Conservation (phyloP, 2,888 invertebrate genomes). For the Eristalinus sepulchralis region DNA sequence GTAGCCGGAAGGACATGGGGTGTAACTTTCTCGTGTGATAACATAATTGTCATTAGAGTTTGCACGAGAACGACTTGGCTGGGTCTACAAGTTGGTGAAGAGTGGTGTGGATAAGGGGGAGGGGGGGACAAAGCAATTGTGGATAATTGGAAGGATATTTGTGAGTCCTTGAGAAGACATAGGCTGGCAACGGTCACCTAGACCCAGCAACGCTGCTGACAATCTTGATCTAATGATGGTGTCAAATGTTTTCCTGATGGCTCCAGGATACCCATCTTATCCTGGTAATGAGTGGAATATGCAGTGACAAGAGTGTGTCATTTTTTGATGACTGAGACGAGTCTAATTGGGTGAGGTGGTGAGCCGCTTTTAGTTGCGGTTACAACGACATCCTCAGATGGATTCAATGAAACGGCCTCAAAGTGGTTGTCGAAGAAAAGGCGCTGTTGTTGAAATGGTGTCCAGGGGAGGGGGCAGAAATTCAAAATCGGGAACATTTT, state of each 20-base stretch:
- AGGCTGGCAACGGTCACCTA: neutral
- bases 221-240: neutral
- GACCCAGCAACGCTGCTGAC: neutral
- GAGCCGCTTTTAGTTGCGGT: neutral
- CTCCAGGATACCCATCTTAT: neutral
- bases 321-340: neutral
- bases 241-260: neutral
- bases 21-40: slow-evolving; percentile 67
- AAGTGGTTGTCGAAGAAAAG: no score
- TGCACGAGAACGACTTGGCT: slow-evolving; percentile 32
- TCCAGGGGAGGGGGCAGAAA: no score
- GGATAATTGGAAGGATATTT: neutral
- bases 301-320: neutral
- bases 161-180: neutral
- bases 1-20: slow-evolving; percentile 50
- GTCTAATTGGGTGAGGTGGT: neutral
- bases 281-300: neutral
- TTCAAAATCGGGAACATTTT: no score
- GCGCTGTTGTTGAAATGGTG: no score
- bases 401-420: no score
- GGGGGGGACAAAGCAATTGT: neutral
- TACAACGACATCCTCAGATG: no score
- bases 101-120: neutral
- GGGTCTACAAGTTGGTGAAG: neutral
- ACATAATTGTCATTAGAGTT: slow-evolving; percentile 68